Conservation (phyloP, 2,797 vertebrate species). For the Anas bahamensis region DNA sequence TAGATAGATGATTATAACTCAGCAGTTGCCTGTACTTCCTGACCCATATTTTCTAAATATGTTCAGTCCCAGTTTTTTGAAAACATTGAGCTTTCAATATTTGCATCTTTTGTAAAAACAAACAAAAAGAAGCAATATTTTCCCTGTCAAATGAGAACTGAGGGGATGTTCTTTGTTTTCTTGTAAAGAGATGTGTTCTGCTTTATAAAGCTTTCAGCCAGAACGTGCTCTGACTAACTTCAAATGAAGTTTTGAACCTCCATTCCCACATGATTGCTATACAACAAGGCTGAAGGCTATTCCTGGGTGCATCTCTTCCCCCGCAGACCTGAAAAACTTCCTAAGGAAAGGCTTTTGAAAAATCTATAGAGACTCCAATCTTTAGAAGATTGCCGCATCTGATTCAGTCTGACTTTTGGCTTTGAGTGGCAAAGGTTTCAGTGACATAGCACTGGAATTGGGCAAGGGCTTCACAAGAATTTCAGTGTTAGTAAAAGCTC, state of each 20-base stretch:
- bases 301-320: neutral
- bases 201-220: neutral
- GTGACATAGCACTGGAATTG: neutral
- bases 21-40: slow-evolving; percentile 44
- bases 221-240: neutral
- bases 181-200: neutral
- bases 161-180: neutral
- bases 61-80: neutral
- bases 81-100: neutral
- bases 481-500: neutral
- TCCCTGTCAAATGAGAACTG: neutral
- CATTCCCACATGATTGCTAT: neutral
- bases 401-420: neutral
- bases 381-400: neutral
- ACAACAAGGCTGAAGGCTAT: neutral
- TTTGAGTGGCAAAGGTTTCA: neutral
- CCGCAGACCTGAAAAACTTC: neutral
- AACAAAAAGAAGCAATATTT: neutral
- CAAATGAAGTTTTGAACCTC: neutral
- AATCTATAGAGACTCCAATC: neutral
- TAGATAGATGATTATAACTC: slow-evolving; percentile 44
- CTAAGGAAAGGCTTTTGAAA: neutral
- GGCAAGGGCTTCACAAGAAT: neutral
- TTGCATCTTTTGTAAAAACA: slow-evolving; percentile 21
- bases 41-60: slow-evolving; percentile 44